These are phyloP conservation scores for Sceloporus undulatus DNA, from an alignment of 2,113 vertebrate species.

Conservation along the genomic window DNA sequence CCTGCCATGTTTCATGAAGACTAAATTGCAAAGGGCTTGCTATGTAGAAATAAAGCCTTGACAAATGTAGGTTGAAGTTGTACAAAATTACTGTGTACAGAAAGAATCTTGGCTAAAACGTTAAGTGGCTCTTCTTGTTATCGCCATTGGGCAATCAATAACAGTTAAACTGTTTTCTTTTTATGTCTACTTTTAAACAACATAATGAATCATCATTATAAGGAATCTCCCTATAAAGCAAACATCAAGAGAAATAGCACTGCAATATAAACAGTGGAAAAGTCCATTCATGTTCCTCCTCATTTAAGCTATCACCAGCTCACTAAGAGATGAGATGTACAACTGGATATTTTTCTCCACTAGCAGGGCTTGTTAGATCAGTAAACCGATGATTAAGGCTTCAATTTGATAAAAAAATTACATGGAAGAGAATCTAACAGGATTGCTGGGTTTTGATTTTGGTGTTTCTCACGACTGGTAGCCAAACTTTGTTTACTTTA, in stretches of 20 bases:
- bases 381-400: background rate
- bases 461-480: too few species aligned
- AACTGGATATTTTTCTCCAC: background rate
- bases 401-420: too few species aligned
- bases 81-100: slow-evolving; percentile 21
- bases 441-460: too few species aligned
- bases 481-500: too few species aligned
- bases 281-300: background rate
- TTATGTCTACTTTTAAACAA: background rate
- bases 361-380: background rate
- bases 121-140: background rate
- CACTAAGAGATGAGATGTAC: background rate
- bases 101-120: slow-evolving; percentile 19
- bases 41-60: slow-evolving; percentile 18
- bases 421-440: too few species aligned
- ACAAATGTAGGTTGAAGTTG: slow-evolving; percentile 13
- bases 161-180: background rate
- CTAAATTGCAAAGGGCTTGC: slow-evolving; percentile 27
- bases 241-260: background rate
- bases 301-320: background rate
- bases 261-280: background rate
- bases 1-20: slow-evolving; percentile 29
- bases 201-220: background rate
- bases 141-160: background rate
- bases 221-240: background rate